A percentile compares a stretch with the other conserved stretches of the same genome.
Conservation (phyloP, 2,113 vertebrate genomes). For the Paratilapia polleni region DNA sequence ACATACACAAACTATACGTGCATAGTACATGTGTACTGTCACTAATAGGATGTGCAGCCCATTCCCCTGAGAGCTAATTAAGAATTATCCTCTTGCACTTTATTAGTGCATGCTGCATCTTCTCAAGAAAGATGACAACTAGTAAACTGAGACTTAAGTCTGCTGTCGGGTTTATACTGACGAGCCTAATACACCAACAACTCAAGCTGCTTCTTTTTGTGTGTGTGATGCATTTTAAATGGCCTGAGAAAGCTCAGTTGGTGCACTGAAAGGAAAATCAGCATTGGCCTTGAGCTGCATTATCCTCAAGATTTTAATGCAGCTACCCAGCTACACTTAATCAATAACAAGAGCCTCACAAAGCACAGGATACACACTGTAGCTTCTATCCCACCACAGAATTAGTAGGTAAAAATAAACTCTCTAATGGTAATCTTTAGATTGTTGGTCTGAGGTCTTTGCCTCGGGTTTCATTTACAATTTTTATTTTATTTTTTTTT, state of each 20-base stretch:
- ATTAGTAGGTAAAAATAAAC: neutral
- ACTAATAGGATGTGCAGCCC: neutral
- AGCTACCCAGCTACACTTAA: neutral
- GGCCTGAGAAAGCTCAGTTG: slow-evolving; percentile 20
- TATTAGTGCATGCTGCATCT: slow-evolving; percentile 3
- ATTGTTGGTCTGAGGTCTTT: neutral
- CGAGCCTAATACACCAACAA: neutral
- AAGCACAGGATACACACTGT: neutral
- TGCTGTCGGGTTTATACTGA: neutral
- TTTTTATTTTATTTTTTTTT: neutral
- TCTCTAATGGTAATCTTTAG: neutral
- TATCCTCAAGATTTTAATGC: slow-evolving; percentile 7
- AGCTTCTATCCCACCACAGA: neutral
- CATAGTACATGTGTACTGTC: neutral
- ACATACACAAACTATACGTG: neutral
- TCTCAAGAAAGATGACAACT: slow-evolving; percentile 17
- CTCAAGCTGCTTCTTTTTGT: neutral
- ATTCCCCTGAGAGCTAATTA: slow-evolving; percentile 54
- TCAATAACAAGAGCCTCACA: slow-evolving; percentile 28
- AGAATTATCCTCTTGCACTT: slow-evolving; percentile 23
- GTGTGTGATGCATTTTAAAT: neutral
- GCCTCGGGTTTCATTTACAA: neutral
- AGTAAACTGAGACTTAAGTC: slow-evolving; percentile 1
- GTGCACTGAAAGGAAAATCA: neutral
- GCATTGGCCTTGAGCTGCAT: slow-evolving; percentile 29